Evolutionary conservation across 2,888 invertebrate genomes (phyloP), one percentile per base, ranked within the genome.

Genomic region (Quadriops clusia): DNA sequence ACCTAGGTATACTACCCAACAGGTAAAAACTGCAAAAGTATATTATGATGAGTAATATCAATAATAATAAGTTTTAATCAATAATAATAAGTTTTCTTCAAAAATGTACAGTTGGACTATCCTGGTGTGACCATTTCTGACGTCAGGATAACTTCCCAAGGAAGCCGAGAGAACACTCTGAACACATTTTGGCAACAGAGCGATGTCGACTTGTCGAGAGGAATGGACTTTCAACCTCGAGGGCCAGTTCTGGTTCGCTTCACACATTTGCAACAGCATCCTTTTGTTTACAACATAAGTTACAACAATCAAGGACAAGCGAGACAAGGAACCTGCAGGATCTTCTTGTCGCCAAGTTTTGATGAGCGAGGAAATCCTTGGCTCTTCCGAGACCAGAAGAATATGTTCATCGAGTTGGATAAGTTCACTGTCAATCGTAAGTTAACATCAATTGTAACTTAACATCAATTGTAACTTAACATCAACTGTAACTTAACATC

Each of bases 181-280:
- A 59, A 61, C 36, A 85, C 84, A 0, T 77, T 73, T 60, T 89
- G 86, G 86, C 77, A 79, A 63, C 74, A 79, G 58, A 78, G 79
- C 33, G 77, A 78, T 27, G 67, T 86, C 40, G 79, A 87, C 49
- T 55, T 89, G 18, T 73, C 77, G 0, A 69, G 84, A 1, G 89
- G 89, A 1, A 67, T 89, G 51, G 86, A 87, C 61, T 87, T 87
- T 60, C 69, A 74, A 5, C 83, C 83, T 0, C 66, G 82, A 1
- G 85, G 85, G 25, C 58, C 73, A 23, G 73, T 85, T 17, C 70
- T 77, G 25, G 82, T 77, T 0, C 64, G 77, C 13, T 76, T 82
- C 54, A 81, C 77, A 1, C 87, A 87, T 59, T 65, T 87, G 36
- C 82, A 86, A 59, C 77, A 86, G 49, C 64, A 70, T 4, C 70